Evolutionary conservation across 2,888 invertebrate genomes (phyloP), one percentile per base, ranked within the genome.

Genomic region (Frankliniella intonsa): DNA sequence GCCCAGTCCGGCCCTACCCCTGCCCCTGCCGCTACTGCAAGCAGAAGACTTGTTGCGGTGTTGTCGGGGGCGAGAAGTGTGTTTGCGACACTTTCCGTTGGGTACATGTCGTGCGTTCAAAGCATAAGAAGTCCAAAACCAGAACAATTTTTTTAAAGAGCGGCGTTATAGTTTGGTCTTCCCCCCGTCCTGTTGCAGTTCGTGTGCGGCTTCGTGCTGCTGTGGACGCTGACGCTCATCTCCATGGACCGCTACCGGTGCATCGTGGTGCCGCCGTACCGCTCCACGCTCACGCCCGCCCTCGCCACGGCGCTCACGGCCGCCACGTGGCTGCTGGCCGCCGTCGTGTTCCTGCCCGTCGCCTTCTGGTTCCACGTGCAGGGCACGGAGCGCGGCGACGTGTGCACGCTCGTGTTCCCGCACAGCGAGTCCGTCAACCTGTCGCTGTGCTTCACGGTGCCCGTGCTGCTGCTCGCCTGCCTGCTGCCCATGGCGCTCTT

Each of bases 191-290:
- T 84, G 80, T 88, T 88, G 69, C 87, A 91, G 91, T 90, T 91
- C 83, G 90, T 91, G 17, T 90, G 91, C 85, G 91, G 90, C 38
- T 90, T 90, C 83, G 90, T 90, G 50, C 87, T 91, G 12, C 87
- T 91, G 51, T 91, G 91, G 91, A 91, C 91, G 2, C 85, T 91
- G 80, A 90, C 90, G 19, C 87, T 90, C 82, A 91, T 91, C 87
- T 90, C 90, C 84, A 89, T 90, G 87, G 91, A 91, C 86, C 87
- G 91, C 49, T 88, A 91, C 85, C 87, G 90, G 27, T 91, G 91
- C 86, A 89, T 91, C 82, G 90, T 90, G 7, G 88, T 90, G 19
- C 90, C 90, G n/a, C 90, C 90, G 3, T 90, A 90, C 85, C 88
- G 90, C 82, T 90, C 90, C 49, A 88, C 88, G 82, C 87, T 90